Percentiles rank a stretch among this genome's conserved stretches.
These are phyloP conservation scores for Criorhina ranunculi DNA, from an alignment of 2,888 invertebrate genomes.

Conservation along the genomic window DNA sequence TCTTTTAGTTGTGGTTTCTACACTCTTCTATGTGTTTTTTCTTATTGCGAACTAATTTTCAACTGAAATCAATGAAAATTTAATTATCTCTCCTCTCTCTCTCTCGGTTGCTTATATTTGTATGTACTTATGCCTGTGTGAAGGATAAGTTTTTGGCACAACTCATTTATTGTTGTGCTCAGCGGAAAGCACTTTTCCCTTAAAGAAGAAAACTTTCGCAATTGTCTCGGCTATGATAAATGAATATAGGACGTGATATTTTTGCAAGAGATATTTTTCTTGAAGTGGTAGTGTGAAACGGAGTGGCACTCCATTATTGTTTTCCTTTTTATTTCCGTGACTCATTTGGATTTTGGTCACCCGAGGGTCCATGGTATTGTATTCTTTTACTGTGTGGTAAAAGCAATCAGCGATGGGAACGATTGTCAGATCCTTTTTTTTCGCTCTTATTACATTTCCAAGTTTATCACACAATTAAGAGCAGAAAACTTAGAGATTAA, in stretches of 20 bases:
- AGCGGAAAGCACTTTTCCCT: slow-evolving; percentile 37
- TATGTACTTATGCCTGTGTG: slow-evolving; percentile 17
- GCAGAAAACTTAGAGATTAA: slow-evolving; percentile 56
- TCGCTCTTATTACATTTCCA: slow-evolving; percentile 67
- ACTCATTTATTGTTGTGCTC: slow-evolving; percentile 59
- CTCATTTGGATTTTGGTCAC: slow-evolving; percentile 73
- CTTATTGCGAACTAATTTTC: slow-evolving; percentile 52
- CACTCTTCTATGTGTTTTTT: neutral
- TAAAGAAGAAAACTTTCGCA: slow-evolving; percentile 65
- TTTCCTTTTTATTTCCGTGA: slow-evolving; percentile 65
- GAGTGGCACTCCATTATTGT: slow-evolving; percentile 69
- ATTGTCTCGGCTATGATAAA: slow-evolving; percentile 74
- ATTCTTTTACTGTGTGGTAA: slow-evolving; percentile 50
- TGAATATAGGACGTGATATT: slow-evolving; percentile 74
- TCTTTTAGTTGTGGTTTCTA: neutral
- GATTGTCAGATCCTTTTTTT: slow-evolving; percentile 65
- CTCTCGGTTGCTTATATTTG: neutral
- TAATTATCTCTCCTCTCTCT: slow-evolving; percentile 53
- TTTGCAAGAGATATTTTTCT: slow-evolving; percentile 48
- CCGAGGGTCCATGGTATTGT: slow-evolving; percentile 44
- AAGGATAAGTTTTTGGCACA: slow-evolving; percentile 57
- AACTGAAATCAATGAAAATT: slow-evolving; percentile 72
- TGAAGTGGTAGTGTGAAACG: slow-evolving; percentile 53
- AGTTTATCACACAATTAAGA: slow-evolving; percentile 73
- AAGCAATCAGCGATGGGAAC: slow-evolving; percentile 68